Percentiles rank a stretch among this genome's conserved stretches.
phyloP scores from a whole-genome alignment of 2,113 vertebrate species.

The Coreoperca whiteheadi region DNA sequence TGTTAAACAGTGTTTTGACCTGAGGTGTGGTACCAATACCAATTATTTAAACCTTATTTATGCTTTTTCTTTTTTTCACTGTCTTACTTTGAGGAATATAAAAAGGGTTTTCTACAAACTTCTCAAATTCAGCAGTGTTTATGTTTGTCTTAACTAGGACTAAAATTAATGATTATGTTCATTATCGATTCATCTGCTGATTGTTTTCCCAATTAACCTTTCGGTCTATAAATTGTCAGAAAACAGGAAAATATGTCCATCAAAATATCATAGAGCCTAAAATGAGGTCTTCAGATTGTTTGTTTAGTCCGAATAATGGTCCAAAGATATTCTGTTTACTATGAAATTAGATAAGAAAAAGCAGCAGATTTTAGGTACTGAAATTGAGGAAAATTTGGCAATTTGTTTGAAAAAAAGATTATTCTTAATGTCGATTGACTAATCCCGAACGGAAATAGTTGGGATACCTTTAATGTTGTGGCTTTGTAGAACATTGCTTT shows the following conservation, averaged over 20 bases:
- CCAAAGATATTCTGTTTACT: neutral
- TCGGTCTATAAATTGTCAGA: neutral
- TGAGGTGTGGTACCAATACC: neutral
- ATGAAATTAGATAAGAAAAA: constrained; percentile 1
- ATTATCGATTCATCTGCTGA: neutral
- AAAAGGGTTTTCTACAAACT: neutral
- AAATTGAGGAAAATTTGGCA: neutral
- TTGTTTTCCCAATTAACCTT: neutral
- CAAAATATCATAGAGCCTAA: neutral
- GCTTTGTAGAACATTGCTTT: neutral
- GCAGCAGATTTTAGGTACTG: neutral
- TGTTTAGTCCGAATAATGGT: neutral
- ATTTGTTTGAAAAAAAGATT: neutral
- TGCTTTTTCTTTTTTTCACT: neutral
- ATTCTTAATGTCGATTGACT: neutral
- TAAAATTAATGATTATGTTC: no score
- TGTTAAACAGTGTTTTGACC: neutral
- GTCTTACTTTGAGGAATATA: neutral
- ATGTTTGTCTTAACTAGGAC: neutral
- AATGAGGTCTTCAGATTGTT: neutral
- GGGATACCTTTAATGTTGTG: neutral
- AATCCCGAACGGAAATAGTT: neutral
- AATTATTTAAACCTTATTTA: neutral
- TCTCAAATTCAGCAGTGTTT: neutral
- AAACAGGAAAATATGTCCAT: no score